A percentile compares a stretch with the other conserved stretches of the same genome.
These are phyloP conservation scores for Chloroceryle amazona DNA, from an alignment of 2,797 vertebrate species.

Conservation along the genomic window DNA sequence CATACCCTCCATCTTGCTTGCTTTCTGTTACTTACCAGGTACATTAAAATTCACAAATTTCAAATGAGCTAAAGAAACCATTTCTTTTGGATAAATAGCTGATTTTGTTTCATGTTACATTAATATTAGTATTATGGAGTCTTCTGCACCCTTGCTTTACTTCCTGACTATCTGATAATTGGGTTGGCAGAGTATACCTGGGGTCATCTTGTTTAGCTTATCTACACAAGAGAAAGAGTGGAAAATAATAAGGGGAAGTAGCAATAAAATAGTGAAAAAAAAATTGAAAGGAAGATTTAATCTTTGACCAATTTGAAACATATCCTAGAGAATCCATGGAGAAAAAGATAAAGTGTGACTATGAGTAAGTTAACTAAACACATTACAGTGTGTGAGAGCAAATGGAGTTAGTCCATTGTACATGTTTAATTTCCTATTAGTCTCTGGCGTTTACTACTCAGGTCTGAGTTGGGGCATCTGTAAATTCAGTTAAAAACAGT, in stretches of 20 bases:
- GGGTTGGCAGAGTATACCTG: slow-evolving; percentile 69
- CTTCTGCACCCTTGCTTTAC: slow-evolving; percentile 67
- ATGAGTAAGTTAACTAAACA: slow-evolving; percentile 87
- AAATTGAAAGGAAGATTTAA: slow-evolving; percentile 85
- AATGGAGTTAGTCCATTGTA: slow-evolving; percentile 88
- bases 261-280: slow-evolving; percentile 73
- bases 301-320: slow-evolving; percentile 86
- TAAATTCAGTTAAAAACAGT: slow-evolving; percentile 92
- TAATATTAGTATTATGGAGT: slow-evolving; percentile 79
- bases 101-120: slow-evolving; percentile 79
- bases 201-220: slow-evolving; percentile 82
- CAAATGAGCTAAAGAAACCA: slow-evolving; percentile 78
- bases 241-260: slow-evolving; percentile 76
- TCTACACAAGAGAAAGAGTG: slow-evolving; percentile 73
- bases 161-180: slow-evolving; percentile 80
- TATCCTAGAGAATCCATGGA: slow-evolving; percentile 81
- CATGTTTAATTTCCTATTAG: slow-evolving; percentile 91
- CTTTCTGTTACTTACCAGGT: slow-evolving; percentile 50
- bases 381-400: slow-evolving; percentile 81
- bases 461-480: slow-evolving; percentile 83
- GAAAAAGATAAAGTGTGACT: slow-evolving; percentile 85
- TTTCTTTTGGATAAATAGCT: slow-evolving; percentile 78
- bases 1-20: neutral
- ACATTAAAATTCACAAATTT: slow-evolving; percentile 81
- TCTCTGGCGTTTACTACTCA: slow-evolving; percentile 84